Percentiles rank a stretch among this genome's conserved stretches.
phyloP scores from a whole-genome alignment of 2,113 vertebrate species.

The Lagopus leucura region DNA sequence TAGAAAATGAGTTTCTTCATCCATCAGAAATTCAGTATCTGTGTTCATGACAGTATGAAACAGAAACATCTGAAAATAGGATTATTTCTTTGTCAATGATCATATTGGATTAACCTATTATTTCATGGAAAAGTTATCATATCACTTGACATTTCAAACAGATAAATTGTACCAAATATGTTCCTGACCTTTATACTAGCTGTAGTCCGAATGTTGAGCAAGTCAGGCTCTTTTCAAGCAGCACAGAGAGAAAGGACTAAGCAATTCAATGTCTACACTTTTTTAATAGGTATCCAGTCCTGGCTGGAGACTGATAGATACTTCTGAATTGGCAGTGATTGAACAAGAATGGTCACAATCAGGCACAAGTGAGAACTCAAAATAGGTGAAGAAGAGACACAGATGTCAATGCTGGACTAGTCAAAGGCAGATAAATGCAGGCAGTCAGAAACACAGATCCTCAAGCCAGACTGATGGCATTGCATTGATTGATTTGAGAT shows the following conservation, averaged over 20 bases:
- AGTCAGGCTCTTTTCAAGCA: not conserved
- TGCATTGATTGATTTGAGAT: not conserved
- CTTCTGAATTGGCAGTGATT: not conserved
- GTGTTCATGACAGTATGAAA: slow-evolving; percentile 22
- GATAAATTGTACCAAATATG: not conserved
- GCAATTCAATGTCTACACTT: not conserved
- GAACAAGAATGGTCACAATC: not conserved
- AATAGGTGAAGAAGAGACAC: not conserved
- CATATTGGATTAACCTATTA: slow-evolving; percentile 36
- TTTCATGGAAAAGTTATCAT: not conserved
- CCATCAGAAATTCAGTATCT: not conserved
- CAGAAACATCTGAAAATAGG: slow-evolving; percentile 20
- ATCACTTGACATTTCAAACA: slow-evolving; percentile 32
- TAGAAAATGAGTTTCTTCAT: not conserved
- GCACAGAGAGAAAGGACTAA: not conserved
- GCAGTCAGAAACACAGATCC: not conserved
- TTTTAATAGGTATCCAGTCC: not conserved
- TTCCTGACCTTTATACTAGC: slow-evolving; percentile 18
- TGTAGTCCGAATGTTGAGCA: not conserved
- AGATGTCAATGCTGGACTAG: not conserved
- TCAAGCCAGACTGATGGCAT: not conserved
- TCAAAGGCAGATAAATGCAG: not conserved
- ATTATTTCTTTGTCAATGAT: slow-evolving; percentile 2
- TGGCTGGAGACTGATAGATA: not conserved
- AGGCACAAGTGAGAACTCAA: not conserved